Conservation (phyloP, 2,113 vertebrate genomes). For the Philantomba maxwellii region DNA sequence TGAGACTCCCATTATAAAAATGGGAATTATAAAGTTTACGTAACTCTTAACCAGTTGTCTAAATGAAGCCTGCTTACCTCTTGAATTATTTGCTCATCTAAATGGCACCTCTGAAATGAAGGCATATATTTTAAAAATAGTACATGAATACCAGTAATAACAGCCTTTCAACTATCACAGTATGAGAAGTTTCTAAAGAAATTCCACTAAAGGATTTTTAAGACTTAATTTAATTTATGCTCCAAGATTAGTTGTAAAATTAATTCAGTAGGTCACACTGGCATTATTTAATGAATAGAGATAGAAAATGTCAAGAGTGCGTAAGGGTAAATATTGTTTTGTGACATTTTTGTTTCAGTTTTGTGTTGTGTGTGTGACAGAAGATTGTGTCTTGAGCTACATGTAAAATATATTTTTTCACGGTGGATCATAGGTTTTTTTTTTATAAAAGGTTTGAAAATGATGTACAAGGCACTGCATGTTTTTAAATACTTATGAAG, state of each 20-base stretch:
- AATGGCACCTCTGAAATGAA: not conserved
- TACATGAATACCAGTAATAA: not conserved
- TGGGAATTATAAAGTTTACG: not conserved
- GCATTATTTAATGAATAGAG: slow-evolving; percentile 34
- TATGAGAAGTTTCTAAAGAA: slow-evolving; percentile 26
- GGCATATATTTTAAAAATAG: not conserved
- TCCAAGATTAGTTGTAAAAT: not conserved
- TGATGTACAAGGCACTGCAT: not conserved
- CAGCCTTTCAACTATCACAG: not conserved
- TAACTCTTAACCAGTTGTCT: not conserved
- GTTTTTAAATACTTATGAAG: not conserved
- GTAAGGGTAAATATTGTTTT: slow-evolving; percentile 12
- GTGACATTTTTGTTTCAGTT: not conserved
- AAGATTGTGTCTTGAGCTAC: not conserved
- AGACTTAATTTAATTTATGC: slow-evolving; percentile 18
- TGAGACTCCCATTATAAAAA: not conserved
- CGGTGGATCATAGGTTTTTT: not conserved
- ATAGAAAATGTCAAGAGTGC: not conserved
- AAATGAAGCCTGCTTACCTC: not conserved
- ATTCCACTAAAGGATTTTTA: not conserved
- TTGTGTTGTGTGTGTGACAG: not conserved
- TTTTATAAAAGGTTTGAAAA: not conserved
- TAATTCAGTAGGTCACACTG: not conserved
- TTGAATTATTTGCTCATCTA: not conserved
- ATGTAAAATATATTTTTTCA: not conserved